Percentiles rank a stretch among this genome's conserved stretches.
phyloP scores from a whole-genome alignment of 2,113 vertebrate species.

The Melanerpes aurifrons region DNA sequence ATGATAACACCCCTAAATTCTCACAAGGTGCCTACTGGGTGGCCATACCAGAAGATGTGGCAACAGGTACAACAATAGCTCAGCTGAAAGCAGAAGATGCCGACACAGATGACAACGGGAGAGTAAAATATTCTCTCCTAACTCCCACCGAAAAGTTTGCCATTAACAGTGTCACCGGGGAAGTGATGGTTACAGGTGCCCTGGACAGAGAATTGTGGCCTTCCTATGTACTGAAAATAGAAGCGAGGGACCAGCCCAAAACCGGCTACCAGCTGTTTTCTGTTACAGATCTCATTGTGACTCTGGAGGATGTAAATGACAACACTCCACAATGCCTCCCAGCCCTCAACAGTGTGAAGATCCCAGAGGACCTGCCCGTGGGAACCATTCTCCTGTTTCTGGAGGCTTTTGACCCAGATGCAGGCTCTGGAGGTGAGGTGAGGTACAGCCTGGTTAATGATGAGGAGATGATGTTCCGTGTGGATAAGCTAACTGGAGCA shows the following conservation, averaged over 20 bases:
- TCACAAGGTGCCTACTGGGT: conserved; percentile 85
- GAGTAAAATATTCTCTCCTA: conserved; percentile 84
- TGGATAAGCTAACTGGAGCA: conserved; percentile 85
- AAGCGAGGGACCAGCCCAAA: conserved; percentile 88
- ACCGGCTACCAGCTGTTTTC: conserved; percentile 83
- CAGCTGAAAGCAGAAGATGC: conserved; percentile 82
- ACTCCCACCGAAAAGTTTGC: conserved; percentile 85
- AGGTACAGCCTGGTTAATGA: conserved; percentile 85
- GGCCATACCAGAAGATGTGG: conserved; percentile 83
- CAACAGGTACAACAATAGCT: conserved; percentile 81
- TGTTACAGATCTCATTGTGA: conserved; percentile 79
- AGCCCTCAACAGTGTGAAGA: conserved; percentile 82
- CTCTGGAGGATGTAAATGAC: conserved; percentile 91
- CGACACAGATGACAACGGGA: conserved; percentile 84
- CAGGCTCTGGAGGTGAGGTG: conserved; percentile 84
- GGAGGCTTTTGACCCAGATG: conserved; percentile 89
- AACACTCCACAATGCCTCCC: conserved; percentile 89
- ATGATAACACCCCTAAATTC: conserved; percentile 91
- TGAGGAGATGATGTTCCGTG: conserved; percentile 81
- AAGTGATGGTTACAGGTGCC: conserved; percentile 80
- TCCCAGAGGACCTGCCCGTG: conserved; percentile 89
- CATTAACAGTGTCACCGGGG: conserved; percentile 86
- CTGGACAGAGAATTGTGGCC: conserved; percentile 88
- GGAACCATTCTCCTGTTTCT: conserved; percentile 88
- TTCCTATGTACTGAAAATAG: conserved; percentile 83